These are phyloP conservation scores for Dysmachus trigonus DNA, from an alignment of 2,888 invertebrate genomes.

Conservation along the genomic window DNA sequence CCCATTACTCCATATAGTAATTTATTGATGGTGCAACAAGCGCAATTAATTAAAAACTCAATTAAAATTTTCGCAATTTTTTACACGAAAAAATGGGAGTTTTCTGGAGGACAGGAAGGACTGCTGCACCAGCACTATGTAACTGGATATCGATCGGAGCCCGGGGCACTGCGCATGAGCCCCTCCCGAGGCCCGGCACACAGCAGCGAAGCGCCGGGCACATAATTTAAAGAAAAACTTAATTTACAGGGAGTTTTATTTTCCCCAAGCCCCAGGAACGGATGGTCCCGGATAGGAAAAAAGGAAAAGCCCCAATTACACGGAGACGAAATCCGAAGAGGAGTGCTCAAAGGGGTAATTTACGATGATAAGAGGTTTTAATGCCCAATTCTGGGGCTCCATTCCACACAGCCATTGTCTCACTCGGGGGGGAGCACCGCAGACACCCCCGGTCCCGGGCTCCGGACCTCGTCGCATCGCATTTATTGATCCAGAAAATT, in stretches of 20 bases:
- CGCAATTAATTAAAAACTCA: not conserved
- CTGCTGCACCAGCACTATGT: slow-evolving; percentile 29
- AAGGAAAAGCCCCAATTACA: slow-evolving; percentile 30
- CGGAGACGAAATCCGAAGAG: slow-evolving; percentile 25
- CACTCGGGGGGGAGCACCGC: not conserved
- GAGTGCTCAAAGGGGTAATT: slow-evolving; percentile 41
- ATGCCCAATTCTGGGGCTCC: slow-evolving; percentile 23
- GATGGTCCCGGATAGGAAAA: slow-evolving; percentile 20
- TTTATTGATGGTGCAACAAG: not conserved
- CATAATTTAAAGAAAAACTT: slow-evolving; percentile 45
- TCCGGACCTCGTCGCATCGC: too few relatives aligned
- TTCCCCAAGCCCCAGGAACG: slow-evolving; percentile 8
- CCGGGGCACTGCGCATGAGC: slow-evolving; percentile 39
- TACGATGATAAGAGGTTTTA: slow-evolving; percentile 38
- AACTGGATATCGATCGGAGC: slow-evolving; percentile 10
- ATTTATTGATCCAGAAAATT: slow-evolving; percentile 36
- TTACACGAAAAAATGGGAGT: not conserved
- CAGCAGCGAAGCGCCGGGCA: slow-evolving; percentile 37
- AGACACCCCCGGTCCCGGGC: not conserved
- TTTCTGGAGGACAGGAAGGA: not conserved
- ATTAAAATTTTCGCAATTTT: not conserved
- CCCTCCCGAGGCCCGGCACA: not conserved
- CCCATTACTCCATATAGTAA: not conserved
- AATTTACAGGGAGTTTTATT: slow-evolving; percentile 41
- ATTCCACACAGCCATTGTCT: slow-evolving; percentile 15